phyloP scores from a whole-genome alignment of 1,140 invertebrate species.

The Lamellibrachia luymesi region DNA sequence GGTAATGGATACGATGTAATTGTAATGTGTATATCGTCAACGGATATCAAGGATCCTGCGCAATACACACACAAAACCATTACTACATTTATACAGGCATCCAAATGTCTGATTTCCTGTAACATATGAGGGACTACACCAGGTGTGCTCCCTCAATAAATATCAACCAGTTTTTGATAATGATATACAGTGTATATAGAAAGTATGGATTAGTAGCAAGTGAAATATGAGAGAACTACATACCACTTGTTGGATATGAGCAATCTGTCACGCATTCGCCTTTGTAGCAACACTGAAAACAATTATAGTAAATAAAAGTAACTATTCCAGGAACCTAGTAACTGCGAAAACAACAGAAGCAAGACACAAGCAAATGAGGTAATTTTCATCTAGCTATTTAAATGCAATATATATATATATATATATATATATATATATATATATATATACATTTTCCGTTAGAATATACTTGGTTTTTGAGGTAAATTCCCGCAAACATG shows the following conservation, averaged over 20 bases:
- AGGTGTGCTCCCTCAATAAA: background rate
- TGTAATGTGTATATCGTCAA: background rate
- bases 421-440: no score
- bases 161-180: background rate
- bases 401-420: no score
- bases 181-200: background rate
- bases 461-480: background rate
- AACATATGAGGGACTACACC: background rate
- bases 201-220: background rate
- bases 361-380: no score
- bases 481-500: background rate
- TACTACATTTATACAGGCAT: background rate
- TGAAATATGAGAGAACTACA: background rate
- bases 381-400: no score
- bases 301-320: background rate
- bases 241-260: background rate
- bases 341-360: no score
- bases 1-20: background rate
- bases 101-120: background rate
- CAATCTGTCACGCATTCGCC: background rate
- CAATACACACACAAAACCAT: background rate
- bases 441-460: background rate
- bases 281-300: slow-evolving; percentile 1
- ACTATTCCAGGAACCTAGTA: background rate
- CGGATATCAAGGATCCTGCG: background rate